Base-by-base conservation (phyloP, 2,113 vertebrate genomes). In the Circaetus cinerascens region DNA sequence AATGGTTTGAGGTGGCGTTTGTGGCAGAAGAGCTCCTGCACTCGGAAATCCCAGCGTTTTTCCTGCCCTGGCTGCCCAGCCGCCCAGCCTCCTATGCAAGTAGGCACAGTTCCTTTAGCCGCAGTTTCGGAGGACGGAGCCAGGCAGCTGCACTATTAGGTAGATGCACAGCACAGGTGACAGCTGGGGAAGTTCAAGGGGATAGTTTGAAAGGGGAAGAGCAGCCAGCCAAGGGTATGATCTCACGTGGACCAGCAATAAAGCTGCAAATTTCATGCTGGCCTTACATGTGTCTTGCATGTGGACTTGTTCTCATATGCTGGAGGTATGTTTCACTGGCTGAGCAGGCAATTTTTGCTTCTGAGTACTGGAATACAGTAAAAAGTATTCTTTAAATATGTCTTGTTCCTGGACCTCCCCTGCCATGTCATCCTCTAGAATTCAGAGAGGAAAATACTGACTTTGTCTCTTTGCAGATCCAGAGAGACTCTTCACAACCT, bases 81-180 rank as follows among this genome's bases (percentile, higher is more conserved):
- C 98, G 99, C 92, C 99, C 99, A 1, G 99, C 99, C 78, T 99
- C 99, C 94, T 99, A 99, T 64, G 99, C 99, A 97, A 99, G 99
- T 98, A 99, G 99, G 97, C 99, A 99, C 98, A 99, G 99, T 98
- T 99, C 99, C 98, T 99, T 99, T 98, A 99, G 99, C 98, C 99
- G 99, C 98, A 99, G 99, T 98, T 99, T 99, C 91, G 99, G 99
- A 97, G 99, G 99, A 97, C 99, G 99, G 98, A 99, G 99, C 98
- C 99, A 99, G 98, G 99, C 99, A 53, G 99, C 99, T 9, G 99
- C 99, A 34, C 98, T 99, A 86, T 98, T 99, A 98, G 99, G 99
- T 99, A 99, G 97, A 97, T 98, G 95, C 97, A 96, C 51, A 68
- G 64, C 85, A 88, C 93, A 83, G 86, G 36, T 95, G 90, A 94